phyloP scores from a whole-genome alignment of 2,113 vertebrate species.

The Arvicanthis niloticus region DNA sequence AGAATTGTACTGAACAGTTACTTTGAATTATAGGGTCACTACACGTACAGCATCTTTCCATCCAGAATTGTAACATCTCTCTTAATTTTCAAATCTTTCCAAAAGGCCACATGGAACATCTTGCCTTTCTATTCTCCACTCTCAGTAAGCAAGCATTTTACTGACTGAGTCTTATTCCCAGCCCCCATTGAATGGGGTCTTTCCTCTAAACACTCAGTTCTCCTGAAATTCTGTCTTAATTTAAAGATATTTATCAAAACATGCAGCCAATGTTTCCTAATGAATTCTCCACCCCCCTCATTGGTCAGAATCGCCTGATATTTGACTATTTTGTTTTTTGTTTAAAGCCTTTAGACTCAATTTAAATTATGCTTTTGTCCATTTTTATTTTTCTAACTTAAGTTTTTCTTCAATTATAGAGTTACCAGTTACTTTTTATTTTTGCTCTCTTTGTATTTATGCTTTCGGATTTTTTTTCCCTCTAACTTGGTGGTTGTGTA shows the following conservation, averaged over 20 bases:
- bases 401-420: neutral
- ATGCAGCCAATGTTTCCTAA: neutral
- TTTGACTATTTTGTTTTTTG: neutral
- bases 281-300: neutral
- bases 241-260: constrained; percentile 31
- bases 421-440: neutral
- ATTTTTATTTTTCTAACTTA: neutral
- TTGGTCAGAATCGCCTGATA: neutral
- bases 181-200: neutral
- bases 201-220: neutral
- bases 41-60: neutral
- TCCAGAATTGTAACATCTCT: neutral
- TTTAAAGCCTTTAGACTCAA: neutral
- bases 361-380: neutral
- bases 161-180: neutral
- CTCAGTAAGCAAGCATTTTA: constrained; percentile 2
- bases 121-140: neutral
- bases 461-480: neutral
- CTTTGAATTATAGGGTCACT: neutral
- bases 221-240: constrained; percentile 8
- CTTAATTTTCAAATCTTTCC: neutral
- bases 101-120: neutral
- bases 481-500: neutral
- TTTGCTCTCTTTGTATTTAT: neutral
- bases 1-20: neutral